Evolutionary conservation across 2,888 invertebrate species (phyloP), one percentile per base, ranked within the genome.

Genomic region (Trichogramma dendrolimi): DNA sequence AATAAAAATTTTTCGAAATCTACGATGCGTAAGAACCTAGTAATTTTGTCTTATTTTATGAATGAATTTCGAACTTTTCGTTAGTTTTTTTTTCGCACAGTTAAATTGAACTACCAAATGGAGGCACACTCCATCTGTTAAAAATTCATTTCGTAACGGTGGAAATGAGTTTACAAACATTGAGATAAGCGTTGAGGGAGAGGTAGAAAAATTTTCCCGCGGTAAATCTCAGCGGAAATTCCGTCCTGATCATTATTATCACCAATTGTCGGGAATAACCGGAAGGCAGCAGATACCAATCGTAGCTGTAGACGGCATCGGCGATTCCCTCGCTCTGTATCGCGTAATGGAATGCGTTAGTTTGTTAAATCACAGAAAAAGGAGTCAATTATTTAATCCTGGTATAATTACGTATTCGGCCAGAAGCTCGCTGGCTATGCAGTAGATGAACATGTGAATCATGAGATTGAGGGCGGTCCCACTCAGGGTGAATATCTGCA

Each of bases 171-270:
- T 8, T 57, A 60, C 49, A 4, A 51, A 70, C 67, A 42, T 64
- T 65, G 52, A 69, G 65, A 38, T 67, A 71, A 5, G 70, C 60
- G 11, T 66, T 63, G 5, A 61, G 66, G 14, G 69, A 68, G 63
- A 70, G 60, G 50, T 65, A 64, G 57, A 69, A 67, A 55, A 70
- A 70, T 58, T 70, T 70, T n/a, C 70, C 70, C 2, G 67, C 69
- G 4, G 68, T 67, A 10, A 69, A 61, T 59, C 61, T 60, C 11
- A 69, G 58, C 3, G 70, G 69, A 14, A 60, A 60, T 59, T 65
- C 66, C 4, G 69, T 67, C 41, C 70, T 60, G 61, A 69, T 65
- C 69, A 71, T 70, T 6, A 69, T 65, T 41, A 68, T 64, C 39
- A 68, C 60, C 1, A 71, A 48, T 50, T 69, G 64, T 55, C 59